Base-by-base conservation (phyloP, 2,113 vertebrate species). In the Galemys pyrenaicus region DNA sequence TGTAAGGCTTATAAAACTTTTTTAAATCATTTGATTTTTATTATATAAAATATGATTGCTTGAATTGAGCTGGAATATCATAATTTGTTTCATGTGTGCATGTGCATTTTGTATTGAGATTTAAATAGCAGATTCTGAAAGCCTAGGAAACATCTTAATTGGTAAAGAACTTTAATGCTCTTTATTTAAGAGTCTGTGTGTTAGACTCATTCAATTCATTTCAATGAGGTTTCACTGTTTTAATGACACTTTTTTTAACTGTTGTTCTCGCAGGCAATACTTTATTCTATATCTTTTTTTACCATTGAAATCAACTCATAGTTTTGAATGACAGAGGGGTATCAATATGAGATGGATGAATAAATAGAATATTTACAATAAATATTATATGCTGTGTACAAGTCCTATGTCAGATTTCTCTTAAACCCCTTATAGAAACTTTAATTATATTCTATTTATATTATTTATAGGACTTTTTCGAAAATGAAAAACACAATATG, bases 11-110 rank as follows among this genome's bases (percentile, higher is more conserved):
- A 64, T 89, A 62, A 70, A 92, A 11, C 4, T 80, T 19, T 58
- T 68, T 84, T 82, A 70, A 5, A 9, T 91, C 37, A 79, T 54
- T 91, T 94, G 80, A 81, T 92, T 89, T 92, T 93, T 37, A 41
- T 77, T 91, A 58, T 37, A 85, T 41, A 85, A 84, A 83, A 56
- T 70, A 30, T 68, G 70, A 78, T 82, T 79, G 41, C 65, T 64
- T 82, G n/a, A 65, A 24, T 92, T 93, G 35, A 92, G 46, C 22
- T 44, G 39, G 3, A 70, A 3, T 51, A 44, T 65, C 39, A 58
- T 74, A 30, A 67, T 86, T 89, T 93, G 28, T 62, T 85, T 78
- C 12, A 15, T 60, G 39, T 67, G 16, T 35, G 1, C 87, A 15
- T 87, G 35, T 60, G 15, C 64, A 30, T 94, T 79, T 44, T 77